These are phyloP conservation scores for Hyposmocoma kahamanoa DNA, from an alignment of 1,140 invertebrate species.

Conservation along the genomic window DNA sequence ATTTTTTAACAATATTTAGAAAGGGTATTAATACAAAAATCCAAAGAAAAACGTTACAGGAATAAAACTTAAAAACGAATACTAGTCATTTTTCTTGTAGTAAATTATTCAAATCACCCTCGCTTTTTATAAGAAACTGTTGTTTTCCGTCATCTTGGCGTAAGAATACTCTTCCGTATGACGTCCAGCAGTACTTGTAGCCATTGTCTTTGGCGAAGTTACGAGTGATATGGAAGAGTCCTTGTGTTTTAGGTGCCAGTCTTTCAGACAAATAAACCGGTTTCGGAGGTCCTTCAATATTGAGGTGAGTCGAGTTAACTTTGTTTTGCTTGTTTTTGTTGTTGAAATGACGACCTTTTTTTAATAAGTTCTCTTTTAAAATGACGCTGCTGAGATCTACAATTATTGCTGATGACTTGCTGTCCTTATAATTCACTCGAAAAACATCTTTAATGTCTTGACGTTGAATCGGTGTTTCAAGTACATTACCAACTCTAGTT, in stretches of 20 bases:
- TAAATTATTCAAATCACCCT: no score
- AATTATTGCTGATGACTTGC: background rate
- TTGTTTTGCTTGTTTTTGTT: background rate
- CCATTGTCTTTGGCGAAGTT: background rate
- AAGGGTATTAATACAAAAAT: no score
- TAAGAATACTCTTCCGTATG: background rate
- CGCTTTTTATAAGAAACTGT: no score
- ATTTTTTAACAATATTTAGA: no score
- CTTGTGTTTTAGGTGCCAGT: background rate
- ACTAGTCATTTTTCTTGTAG: no score
- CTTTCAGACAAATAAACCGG: background rate
- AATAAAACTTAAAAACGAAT: no score
- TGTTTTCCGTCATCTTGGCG: background rate
- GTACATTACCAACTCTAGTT: background rate
- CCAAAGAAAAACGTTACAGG: no score
- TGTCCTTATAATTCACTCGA: background rate
- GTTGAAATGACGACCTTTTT: background rate
- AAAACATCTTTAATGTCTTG: background rate
- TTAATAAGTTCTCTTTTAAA: background rate
- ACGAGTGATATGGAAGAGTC: background rate
- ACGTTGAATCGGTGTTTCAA: background rate
- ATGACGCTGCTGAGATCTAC: background rate
- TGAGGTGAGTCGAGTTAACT: background rate
- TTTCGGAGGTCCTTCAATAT: background rate
- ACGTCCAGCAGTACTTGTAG: conserved; percentile 3